A percentile compares a stretch with the other conserved stretches of the same genome.
Evolutionary conservation across 2,113 vertebrate genomes (phyloP).

Genomic region (Gasterosteus nipponicus): DNA sequence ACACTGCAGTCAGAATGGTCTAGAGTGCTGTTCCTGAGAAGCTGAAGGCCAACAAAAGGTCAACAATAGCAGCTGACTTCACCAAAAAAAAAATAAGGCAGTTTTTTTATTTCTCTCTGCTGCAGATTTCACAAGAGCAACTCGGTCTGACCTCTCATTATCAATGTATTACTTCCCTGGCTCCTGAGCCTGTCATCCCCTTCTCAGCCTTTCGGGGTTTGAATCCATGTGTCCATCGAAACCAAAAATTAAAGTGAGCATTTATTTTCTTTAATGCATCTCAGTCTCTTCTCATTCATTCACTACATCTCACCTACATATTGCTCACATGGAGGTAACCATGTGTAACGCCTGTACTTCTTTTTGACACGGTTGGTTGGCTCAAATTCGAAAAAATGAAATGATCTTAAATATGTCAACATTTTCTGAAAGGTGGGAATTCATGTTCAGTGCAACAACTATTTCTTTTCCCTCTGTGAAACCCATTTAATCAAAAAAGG

Average conservation of each 20-base stretch:
- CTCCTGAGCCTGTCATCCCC: conserved; percentile 11
- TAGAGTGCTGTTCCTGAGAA: conserved; percentile 43
- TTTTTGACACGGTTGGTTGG: background rate
- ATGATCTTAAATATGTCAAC: background rate
- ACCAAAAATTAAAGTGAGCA: conserved; percentile 22
- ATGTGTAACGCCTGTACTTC: background rate
- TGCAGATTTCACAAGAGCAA: conserved; percentile 39
- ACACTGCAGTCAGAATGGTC: conserved; percentile 40
- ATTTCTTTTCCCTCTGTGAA: conserved; percentile 15
- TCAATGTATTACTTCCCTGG: conserved; percentile 36
- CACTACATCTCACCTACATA: background rate
- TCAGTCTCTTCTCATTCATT: background rate
- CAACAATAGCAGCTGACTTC: conserved; percentile 51
- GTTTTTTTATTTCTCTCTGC: conserved; percentile 9
- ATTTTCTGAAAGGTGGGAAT: background rate
- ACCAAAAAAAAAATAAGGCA: conserved; percentile 31
- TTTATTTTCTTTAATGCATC: conserved; percentile 18
- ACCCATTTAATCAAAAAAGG: conserved; percentile 43
- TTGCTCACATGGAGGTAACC: background rate
- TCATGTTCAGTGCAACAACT: background rate
- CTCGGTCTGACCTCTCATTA: conserved; percentile 56
- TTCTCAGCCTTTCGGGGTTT: background rate
- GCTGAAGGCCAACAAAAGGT: conserved; percentile 53
- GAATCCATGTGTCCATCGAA: conserved; percentile 24
- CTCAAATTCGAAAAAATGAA: background rate